Evolutionary conservation across 64 coral and sea anemone species (phyloP), one percentile per base, ranked within the genome.

Genomic region (Montipora efflorescens): DNA sequence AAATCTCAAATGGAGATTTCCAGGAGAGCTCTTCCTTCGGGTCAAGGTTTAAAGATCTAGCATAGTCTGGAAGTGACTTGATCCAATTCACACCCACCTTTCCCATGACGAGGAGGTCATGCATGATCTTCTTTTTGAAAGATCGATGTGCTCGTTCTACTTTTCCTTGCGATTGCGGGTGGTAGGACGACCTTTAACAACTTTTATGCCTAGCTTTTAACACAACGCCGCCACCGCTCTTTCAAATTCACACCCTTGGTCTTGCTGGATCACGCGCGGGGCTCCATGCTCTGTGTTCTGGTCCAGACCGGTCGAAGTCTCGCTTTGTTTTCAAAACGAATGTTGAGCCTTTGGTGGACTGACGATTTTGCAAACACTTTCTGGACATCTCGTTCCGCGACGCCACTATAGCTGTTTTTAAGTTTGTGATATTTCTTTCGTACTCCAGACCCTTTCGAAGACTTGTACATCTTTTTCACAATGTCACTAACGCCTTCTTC

Each of bases 291-390:
- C 78, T 73, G 21, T 72, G 58, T 70, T 58, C 67, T 45, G 14
- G 92, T 77, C 11, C 67, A 52, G 18, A 75, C 51, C 53, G 77
- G 61, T 50, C 58, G 78, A 4, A 88, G 76, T 47, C 47, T 68
- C 13, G 93, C 87, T 90, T 90, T 84, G 87, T 90, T 95, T 90
- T 86, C 71, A 83, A 95, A 95, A 19, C 79, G 80, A 48, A 81
- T 79, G 78, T 94, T 94, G 44, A 94, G 87, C 70, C 45, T 90
- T 78, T 94, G 87, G 61, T 90, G 93, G 59, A 90, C 19, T 15
- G 50, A 16, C 2, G 87, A 94, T 25, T 94, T 94, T 5, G 48
- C 15, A 48, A 94, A 78, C 5, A 94, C 87, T 22, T 43, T 67
- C 20, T 74, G 19, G 19, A 90, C 79, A 84, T 83, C 52, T 83